phyloP scores from a whole-genome alignment of 2,888 invertebrate species.

The Alloscopus bannaensis region DNA sequence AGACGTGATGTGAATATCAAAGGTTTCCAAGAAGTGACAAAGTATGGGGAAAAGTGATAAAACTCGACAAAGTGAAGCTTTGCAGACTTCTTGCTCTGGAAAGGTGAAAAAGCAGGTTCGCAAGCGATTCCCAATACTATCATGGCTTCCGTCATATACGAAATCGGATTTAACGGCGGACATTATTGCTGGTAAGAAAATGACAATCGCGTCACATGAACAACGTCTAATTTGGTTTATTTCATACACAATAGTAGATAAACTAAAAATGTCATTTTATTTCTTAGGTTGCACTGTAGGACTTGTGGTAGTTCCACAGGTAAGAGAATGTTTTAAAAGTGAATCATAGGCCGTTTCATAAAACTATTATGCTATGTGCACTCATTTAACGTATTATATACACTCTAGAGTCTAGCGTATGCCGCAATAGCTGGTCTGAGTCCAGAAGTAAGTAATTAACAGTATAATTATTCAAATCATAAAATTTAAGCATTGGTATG shows the following conservation, averaged over 20 bases:
- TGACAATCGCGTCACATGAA: too few relatives aligned
- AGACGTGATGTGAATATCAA: too few relatives aligned
- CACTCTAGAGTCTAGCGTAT: conserved; percentile 85
- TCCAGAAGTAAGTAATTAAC: conserved; percentile 80
- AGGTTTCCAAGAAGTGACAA: too few relatives aligned
- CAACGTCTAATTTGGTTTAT: too few relatives aligned
- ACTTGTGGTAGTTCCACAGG: conserved; percentile 94
- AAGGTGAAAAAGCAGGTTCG: conserved; percentile 81
- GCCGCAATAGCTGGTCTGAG: conserved; percentile 84
- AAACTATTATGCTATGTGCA: not conserved
- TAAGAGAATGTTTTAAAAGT: too few relatives aligned
- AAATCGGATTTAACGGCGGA: conserved; percentile 86
- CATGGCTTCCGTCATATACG: conserved; percentile 88
- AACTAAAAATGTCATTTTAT: too few relatives aligned
- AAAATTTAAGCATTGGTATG: not conserved
- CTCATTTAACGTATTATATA: too few relatives aligned
- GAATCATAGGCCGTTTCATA: too few relatives aligned
- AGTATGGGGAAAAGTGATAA: too few relatives aligned
- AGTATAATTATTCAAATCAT: too few relatives aligned
- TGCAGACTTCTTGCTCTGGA: not conserved
- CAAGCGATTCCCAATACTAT: conserved; percentile 84
- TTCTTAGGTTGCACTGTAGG: too few relatives aligned
- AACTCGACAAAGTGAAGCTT: too few relatives aligned
- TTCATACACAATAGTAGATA: conserved; percentile 77
- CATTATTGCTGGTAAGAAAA: conserved; percentile 86